phyloP scores from a whole-genome alignment of 2,797 vertebrate species.

The Galaxias olidus region DNA sequence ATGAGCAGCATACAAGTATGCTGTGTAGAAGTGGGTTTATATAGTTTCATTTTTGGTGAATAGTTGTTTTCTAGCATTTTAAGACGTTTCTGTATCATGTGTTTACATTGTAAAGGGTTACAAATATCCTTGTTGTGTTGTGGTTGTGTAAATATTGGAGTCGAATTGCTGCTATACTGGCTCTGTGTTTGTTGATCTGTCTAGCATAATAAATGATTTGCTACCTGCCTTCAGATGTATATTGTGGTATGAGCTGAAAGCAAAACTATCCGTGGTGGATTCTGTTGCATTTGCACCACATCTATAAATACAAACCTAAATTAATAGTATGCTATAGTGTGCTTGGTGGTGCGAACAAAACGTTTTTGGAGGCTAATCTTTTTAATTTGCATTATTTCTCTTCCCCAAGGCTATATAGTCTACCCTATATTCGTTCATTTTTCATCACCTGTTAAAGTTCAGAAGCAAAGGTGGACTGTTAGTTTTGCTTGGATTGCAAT shows the following conservation, averaged over 20 bases:
- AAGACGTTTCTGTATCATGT: conserved; percentile 66
- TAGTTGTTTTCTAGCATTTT: conserved; percentile 62
- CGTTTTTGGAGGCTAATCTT: too few relatives aligned
- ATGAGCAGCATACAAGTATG: conserved; percentile 39
- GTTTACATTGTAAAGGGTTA: conserved; percentile 81
- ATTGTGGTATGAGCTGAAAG: not conserved
- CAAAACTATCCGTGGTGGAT: not conserved
- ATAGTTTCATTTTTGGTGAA: conserved; percentile 40
- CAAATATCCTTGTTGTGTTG: conserved; percentile 74
- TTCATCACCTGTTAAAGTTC: too few relatives aligned
- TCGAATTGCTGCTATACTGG: conserved; percentile 81
- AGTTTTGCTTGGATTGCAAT: too few relatives aligned
- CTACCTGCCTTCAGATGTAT: conserved; percentile 47
- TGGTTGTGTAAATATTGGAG: conserved; percentile 80
- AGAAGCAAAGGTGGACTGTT: too few relatives aligned
- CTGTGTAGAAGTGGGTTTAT: conserved; percentile 53
- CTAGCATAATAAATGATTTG: conserved; percentile 75
- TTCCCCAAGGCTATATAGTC: too few relatives aligned
- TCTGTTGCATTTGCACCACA: too few relatives aligned
- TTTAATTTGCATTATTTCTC: too few relatives aligned
- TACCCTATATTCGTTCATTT: too few relatives aligned
- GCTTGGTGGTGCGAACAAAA: too few relatives aligned
- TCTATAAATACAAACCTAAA: too few relatives aligned
- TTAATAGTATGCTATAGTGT: too few relatives aligned
- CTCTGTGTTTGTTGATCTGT: conserved; percentile 72